Percentiles rank a stretch among this genome's conserved stretches.
phyloP scores from a whole-genome alignment of 2,113 vertebrate species.

The Puma concolor region DNA sequence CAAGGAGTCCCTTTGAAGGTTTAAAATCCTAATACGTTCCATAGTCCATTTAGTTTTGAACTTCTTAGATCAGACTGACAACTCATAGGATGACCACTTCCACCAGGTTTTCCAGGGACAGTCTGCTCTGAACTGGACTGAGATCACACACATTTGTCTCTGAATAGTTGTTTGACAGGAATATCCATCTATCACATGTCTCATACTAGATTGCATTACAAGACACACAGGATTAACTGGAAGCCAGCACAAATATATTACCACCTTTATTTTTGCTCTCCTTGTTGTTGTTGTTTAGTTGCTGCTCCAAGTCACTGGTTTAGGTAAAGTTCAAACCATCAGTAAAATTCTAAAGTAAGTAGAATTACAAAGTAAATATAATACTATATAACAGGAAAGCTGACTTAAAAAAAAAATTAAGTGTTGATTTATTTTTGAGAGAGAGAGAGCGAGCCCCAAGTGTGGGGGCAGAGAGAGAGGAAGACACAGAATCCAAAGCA shows the following conservation, averaged over 20 bases:
- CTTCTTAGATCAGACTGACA: neutral
- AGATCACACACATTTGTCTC: neutral
- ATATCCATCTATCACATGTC: neutral
- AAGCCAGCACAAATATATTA: neutral
- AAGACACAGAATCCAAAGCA: too few species aligned
- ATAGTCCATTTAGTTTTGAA: neutral
- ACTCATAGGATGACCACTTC: neutral
- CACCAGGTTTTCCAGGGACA: neutral
- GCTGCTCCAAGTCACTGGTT: neutral
- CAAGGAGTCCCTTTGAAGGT: neutral
- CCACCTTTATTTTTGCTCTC: neutral
- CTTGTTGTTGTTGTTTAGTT: neutral
- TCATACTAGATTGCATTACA: neutral
- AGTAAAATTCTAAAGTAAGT: conserved; percentile 42
- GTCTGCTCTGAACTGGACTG: conserved; percentile 21
- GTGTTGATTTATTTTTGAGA: too few species aligned
- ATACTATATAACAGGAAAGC: neutral
- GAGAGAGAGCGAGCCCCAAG: too few species aligned
- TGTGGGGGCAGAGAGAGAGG: too few species aligned
- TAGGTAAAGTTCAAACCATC: neutral
- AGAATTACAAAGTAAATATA: neutral
- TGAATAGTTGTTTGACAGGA: neutral
- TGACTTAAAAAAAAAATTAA: neutral
- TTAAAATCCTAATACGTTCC: neutral
- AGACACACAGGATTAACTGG: neutral